Conservation (phyloP, 2,797 vertebrate genomes). For the Melanotaenia trifasciata region DNA sequence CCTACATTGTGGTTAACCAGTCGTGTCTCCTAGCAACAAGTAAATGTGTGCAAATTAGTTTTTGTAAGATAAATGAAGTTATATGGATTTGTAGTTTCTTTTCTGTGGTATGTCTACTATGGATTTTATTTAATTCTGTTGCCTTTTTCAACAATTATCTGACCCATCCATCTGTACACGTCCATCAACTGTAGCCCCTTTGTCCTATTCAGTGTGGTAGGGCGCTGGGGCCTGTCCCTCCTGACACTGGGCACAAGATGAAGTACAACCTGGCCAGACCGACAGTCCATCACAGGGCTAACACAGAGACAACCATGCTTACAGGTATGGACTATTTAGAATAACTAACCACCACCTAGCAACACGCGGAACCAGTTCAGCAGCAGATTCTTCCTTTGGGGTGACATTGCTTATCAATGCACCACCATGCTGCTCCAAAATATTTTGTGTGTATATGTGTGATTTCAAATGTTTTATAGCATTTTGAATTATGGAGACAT, state of each 20-base stretch:
- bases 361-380: conserved; percentile 7
- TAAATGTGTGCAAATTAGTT: conserved; percentile 6
- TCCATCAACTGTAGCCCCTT: not conserved
- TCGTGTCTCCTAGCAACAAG: conserved; percentile 35
- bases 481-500: too few relatives aligned
- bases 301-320: not conserved
- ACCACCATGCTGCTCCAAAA: not conserved
- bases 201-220: not conserved
- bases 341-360: conserved; percentile 14
- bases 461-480: not conserved
- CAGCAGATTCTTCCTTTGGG: conserved; percentile 10
- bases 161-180: not conserved
- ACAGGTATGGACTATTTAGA: conserved; percentile 1
- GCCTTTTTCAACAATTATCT: not conserved
- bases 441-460: not conserved
- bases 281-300: not conserved
- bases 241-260: not conserved
- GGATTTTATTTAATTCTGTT: not conserved
- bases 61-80: conserved; percentile 6
- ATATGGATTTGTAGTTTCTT: not conserved
- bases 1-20: conserved; percentile 4
- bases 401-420: not conserved
- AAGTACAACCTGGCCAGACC: not conserved
- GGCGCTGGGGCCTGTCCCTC: not conserved
- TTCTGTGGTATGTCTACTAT: not conserved